These are phyloP conservation scores for Argynnis bischoffii DNA, from an alignment of 2,888 invertebrate species.

Conservation along the genomic window DNA sequence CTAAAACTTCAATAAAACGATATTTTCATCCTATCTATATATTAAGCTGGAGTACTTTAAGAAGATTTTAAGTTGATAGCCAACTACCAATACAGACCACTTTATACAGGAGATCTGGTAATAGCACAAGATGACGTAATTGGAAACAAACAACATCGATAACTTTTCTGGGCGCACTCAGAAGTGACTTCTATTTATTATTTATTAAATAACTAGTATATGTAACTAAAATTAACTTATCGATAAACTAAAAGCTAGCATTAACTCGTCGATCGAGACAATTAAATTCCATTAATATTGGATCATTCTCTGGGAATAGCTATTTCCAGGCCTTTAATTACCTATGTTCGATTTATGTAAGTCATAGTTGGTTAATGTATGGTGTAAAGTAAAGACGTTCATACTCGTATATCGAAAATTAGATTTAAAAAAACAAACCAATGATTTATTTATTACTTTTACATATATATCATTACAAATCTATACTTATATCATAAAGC, in stretches of 20 bases:
- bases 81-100: no score
- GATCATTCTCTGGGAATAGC: constrained; percentile 39
- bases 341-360: constrained; percentile 32
- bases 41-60: no score
- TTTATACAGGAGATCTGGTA: no score
- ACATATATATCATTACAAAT: no score
- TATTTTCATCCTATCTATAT: no score
- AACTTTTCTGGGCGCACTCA: no score
- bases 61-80: no score
- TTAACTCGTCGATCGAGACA: constrained; percentile 18
- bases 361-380: constrained; percentile 19
- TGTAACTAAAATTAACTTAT: constrained; percentile 10
- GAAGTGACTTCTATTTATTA: background rate
- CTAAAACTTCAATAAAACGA: no score
- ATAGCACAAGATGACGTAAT: no score
- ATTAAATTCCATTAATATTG: constrained; percentile 49
- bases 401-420: background rate
- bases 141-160: no score
- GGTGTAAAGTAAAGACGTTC: constrained; percentile 6
- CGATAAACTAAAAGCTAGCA: constrained; percentile 23
- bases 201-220: background rate
- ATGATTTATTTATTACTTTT: no score
- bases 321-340: constrained; percentile 35
- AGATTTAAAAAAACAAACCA: background rate
- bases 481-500: no score